A percentile compares a stretch with the other conserved stretches of the same genome.
phyloP scores from a whole-genome alignment of 1,140 invertebrate genomes.

The Lepidurus arcticus region DNA sequence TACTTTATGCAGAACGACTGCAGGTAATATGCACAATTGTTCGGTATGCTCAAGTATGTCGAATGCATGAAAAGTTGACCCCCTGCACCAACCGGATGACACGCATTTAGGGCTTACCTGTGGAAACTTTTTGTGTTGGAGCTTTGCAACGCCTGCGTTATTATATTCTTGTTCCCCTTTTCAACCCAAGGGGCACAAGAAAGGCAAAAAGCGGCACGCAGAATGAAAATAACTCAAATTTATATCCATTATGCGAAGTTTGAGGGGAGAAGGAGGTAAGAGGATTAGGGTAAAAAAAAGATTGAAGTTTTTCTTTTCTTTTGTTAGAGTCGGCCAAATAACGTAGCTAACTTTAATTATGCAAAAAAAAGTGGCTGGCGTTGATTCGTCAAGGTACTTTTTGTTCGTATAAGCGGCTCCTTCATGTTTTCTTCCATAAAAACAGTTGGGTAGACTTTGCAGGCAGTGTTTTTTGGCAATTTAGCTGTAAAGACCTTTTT shows the following conservation, averaged over 20 bases:
- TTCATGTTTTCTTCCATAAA: background rate
- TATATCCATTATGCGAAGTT: constrained; percentile 5
- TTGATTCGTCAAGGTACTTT: constrained; percentile 11
- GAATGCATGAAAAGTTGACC: constrained; percentile 4
- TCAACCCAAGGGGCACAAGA: background rate
- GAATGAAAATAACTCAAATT: background rate
- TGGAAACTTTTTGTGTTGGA: constrained; percentile 8
- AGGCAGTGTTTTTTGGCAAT: background rate
- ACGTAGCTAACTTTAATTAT: background rate
- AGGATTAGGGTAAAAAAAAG: background rate
- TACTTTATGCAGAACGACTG: background rate
- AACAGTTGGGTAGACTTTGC: background rate
- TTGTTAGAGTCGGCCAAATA: background rate
- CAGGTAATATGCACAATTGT: background rate
- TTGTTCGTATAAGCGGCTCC: background rate
- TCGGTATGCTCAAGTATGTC: background rate
- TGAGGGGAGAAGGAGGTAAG: background rate
- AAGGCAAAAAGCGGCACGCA: background rate
- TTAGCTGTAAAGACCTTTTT: background rate
- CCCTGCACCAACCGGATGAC: background rate
- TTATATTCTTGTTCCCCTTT: background rate
- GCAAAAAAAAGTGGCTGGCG: background rate
- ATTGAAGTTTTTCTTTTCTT: background rate
- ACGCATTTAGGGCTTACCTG: constrained; percentile 9
- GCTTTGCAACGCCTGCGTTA: constrained; percentile 9